These are phyloP conservation scores for Heteropelma amictum DNA, from an alignment of 2,888 invertebrate species.

Conservation along the genomic window DNA sequence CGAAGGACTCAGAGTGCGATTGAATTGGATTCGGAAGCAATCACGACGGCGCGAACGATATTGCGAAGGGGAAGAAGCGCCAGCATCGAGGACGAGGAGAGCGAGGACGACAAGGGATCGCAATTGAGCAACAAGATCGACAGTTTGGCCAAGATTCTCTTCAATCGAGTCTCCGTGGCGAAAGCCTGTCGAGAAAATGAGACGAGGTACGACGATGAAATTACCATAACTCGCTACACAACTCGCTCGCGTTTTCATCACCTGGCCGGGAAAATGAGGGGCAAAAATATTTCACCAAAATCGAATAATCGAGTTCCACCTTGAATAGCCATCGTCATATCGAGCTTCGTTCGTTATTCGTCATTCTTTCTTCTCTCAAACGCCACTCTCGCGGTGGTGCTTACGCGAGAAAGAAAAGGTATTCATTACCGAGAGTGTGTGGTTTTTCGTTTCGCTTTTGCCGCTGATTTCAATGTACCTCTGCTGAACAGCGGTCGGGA, in stretches of 20 bases:
- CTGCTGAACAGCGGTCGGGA: constrained; percentile 23
- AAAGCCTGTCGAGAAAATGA: constrained; percentile 70
- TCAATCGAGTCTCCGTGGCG: constrained; percentile 78
- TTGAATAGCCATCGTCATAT: neutral
- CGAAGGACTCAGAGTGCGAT: constrained; percentile 75
- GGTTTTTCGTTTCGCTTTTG: constrained; percentile 20
- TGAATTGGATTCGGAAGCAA: constrained; percentile 73
- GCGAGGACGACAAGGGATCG: constrained; percentile 80
- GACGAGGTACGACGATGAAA: constrained; percentile 55
- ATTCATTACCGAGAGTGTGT: constrained; percentile 19
- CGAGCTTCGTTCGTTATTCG: neutral
- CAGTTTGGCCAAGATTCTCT: constrained; percentile 87
- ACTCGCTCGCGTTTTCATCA: neutral
- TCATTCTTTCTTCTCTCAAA: neutral
- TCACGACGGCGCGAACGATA: constrained; percentile 69
- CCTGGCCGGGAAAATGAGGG: too few relatives aligned
- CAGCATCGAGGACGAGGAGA: constrained; percentile 83
- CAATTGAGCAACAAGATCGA: constrained; percentile 86
- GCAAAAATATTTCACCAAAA: neutral
- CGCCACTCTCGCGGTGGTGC: neutral
- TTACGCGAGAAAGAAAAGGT: constrained; percentile 5
- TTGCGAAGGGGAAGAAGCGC: constrained; percentile 81
- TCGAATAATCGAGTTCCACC: too few relatives aligned
- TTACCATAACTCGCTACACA: neutral
- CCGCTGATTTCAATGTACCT: constrained; percentile 4